These are phyloP conservation scores for Drosophila malerkotliana DNA, from an alignment of 1,140 invertebrate species.

Conservation along the genomic window DNA sequence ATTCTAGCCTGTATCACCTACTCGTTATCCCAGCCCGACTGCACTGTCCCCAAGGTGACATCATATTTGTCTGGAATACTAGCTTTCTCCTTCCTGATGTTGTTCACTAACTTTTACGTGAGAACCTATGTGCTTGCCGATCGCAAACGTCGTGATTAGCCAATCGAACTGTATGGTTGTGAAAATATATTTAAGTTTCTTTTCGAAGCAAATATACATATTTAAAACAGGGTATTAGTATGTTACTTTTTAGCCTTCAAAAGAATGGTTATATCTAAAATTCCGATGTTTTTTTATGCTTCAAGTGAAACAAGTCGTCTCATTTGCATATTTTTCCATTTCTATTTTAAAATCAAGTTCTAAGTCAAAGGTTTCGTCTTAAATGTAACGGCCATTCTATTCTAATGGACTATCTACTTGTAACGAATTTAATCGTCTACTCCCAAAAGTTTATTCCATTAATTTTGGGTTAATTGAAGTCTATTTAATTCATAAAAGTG, in stretches of 20 bases:
- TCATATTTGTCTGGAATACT: not conserved
- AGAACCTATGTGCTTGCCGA: slow-evolving; percentile 1
- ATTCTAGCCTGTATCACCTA: not conserved
- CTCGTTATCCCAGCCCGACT: slow-evolving; percentile 7
- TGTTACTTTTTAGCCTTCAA: too few relatives aligned
- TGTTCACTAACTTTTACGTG: slow-evolving; percentile 22
- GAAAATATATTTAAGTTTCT: not conserved
- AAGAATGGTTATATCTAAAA: too few relatives aligned
- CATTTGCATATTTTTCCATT: too few relatives aligned
- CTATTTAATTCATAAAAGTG: too few relatives aligned
- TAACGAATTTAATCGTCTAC: too few relatives aligned
- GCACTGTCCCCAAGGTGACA: not conserved
- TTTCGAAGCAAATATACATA: not conserved
- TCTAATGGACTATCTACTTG: too few relatives aligned
- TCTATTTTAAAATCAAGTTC: too few relatives aligned
- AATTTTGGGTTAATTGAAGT: not conserved
- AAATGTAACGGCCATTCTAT: too few relatives aligned
- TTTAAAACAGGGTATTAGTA: not conserved
- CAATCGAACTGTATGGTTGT: not conserved
- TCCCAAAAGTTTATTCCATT: not conserved
- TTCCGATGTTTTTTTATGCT: too few relatives aligned
- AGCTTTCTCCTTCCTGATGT: not conserved
- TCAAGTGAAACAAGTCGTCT: too few relatives aligned
- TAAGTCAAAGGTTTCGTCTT: too few relatives aligned
- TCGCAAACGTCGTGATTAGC: not conserved